Evolutionary conservation across 2,113 vertebrate genomes (phyloP).

Genomic region (Scopus umbretta): DNA sequence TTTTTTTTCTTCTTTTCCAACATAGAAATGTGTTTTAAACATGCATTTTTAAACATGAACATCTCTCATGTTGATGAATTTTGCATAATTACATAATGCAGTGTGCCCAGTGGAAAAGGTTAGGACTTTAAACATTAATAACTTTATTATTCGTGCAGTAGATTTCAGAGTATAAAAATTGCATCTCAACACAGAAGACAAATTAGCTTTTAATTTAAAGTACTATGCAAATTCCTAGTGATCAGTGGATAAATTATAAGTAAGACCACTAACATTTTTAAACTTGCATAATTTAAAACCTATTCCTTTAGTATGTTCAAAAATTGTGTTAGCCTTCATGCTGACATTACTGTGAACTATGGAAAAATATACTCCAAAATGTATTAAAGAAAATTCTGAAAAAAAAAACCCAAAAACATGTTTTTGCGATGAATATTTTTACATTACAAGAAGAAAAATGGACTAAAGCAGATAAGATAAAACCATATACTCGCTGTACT

Average conservation of each 20-base stretch:
- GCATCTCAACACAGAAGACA: background rate
- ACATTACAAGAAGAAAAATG: background rate
- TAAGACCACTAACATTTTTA: background rate
- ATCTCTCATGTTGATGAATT: background rate
- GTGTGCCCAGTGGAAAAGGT: background rate
- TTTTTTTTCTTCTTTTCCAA: background rate
- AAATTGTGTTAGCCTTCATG: background rate
- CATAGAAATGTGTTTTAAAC: background rate
- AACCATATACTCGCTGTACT: background rate
- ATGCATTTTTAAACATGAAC: constrained; percentile 27
- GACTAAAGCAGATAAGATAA: background rate
- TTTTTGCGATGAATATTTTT: background rate
- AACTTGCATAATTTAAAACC: background rate
- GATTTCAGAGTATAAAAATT: constrained; percentile 12
- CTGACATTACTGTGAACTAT: background rate
- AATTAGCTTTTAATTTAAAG: constrained; percentile 39
- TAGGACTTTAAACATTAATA: constrained; percentile 53
- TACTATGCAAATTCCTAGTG: background rate
- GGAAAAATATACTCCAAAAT: background rate
- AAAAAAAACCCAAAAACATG: background rate
- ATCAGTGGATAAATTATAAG: background rate
- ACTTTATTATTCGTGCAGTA: constrained; percentile 7
- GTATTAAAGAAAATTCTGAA: background rate
- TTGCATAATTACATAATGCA: constrained; percentile 20
- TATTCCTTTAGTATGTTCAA: background rate